phyloP scores from a whole-genome alignment of 2,113 vertebrate genomes.

The Dinomys branickii region DNA sequence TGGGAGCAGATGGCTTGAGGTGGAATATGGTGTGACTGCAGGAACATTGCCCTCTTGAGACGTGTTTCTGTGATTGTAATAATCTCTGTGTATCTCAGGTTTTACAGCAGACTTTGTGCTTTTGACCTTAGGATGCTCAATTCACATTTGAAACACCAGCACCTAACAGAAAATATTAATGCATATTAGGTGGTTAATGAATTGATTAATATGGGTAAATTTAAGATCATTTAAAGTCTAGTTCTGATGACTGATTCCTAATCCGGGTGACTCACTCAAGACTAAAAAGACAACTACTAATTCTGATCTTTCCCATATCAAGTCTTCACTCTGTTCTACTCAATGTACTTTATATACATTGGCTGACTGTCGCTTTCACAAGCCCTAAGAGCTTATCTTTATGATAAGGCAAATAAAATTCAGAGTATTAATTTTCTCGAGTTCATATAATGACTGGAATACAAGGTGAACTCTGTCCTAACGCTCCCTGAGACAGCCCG shows the following conservation, averaged over 20 bases:
- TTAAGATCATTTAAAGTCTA: background rate
- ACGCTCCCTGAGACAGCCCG: fast-evolving
- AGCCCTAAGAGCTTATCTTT: background rate
- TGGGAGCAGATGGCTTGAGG: background rate
- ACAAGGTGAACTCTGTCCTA: background rate
- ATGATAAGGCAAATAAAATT: background rate
- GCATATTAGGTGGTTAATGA: background rate
- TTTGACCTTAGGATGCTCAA: background rate
- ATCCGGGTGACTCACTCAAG: background rate
- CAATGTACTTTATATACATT: background rate
- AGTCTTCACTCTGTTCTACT: background rate
- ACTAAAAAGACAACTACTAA: background rate
- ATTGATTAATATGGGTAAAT: background rate
- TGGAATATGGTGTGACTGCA: background rate
- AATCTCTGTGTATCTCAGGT: background rate
- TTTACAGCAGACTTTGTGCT: background rate
- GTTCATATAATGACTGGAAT: background rate
- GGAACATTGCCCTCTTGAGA: background rate
- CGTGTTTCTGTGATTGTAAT: background rate
- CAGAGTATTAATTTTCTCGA: background rate
- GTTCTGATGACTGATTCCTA: slow-evolving; percentile 12
- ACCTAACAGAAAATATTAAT: background rate
- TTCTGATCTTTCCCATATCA: background rate
- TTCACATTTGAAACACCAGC: background rate
- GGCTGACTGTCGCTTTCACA: background rate